phyloP scores from a whole-genome alignment of 2,797 vertebrate genomes.

The Synanceia verrucosa region DNA sequence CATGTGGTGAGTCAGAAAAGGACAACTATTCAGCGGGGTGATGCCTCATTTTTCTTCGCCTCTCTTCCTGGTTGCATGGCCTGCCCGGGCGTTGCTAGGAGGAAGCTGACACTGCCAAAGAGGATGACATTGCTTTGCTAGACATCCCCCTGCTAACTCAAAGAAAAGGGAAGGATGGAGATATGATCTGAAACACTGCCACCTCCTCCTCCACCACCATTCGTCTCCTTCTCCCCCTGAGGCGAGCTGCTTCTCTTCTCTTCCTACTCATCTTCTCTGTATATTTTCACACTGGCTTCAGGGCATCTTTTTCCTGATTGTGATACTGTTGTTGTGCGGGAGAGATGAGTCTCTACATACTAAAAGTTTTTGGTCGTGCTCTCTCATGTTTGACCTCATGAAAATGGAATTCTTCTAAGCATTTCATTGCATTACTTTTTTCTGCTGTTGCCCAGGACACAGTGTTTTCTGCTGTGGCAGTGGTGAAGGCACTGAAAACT shows the following conservation, averaged over 20 bases:
- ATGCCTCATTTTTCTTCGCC: slow-evolving; percentile 48
- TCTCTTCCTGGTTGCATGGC: slow-evolving; percentile 49
- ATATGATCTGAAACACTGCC: slow-evolving; percentile 66
- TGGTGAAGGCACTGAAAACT: slow-evolving; percentile 8
- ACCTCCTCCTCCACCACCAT: slow-evolving; percentile 49
- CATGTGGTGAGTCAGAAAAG: slow-evolving; percentile 54
- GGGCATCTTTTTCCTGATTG: slow-evolving; percentile 36
- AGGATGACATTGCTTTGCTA: slow-evolving; percentile 61
- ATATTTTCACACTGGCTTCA: slow-evolving; percentile 22
- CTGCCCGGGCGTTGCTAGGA: slow-evolving; percentile 60
- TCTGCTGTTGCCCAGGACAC: background rate
- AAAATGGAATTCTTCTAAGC: slow-evolving; percentile 11
- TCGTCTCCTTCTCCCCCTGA: slow-evolving; percentile 41
- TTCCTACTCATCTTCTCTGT: slow-evolving; percentile 58
- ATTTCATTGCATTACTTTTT: slow-evolving; percentile 18
- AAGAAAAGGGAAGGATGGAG: slow-evolving; percentile 56
- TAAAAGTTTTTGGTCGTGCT: slow-evolving; percentile 34
- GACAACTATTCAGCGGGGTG: slow-evolving; percentile 51
- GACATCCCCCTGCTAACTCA: slow-evolving; percentile 55
- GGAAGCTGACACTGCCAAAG: slow-evolving; percentile 60
- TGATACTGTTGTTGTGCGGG: slow-evolving; percentile 19
- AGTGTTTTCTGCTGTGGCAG: slow-evolving; percentile 19
- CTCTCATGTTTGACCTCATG: slow-evolving; percentile 21
- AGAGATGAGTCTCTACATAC: slow-evolving; percentile 23
- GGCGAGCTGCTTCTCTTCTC: slow-evolving; percentile 48